phyloP scores from a whole-genome alignment of 2,113 vertebrate genomes.

The Barbus barbus region DNA sequence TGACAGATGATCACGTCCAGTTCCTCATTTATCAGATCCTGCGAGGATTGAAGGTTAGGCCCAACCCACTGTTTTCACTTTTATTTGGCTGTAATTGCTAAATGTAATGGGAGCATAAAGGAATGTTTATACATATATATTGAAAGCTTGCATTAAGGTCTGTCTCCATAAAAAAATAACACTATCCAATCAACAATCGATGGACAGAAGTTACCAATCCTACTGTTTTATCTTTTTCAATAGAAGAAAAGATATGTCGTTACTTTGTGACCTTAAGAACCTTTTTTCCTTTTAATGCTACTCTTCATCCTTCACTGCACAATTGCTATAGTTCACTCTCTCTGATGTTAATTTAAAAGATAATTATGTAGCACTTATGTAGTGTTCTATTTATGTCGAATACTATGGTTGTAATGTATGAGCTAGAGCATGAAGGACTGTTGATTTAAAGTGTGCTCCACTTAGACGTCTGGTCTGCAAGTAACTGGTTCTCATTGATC shows the following conservation, averaged over 20 bases:
- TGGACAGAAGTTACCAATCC: no score
- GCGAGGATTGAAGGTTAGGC: constrained; percentile 90
- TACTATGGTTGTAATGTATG: no score
- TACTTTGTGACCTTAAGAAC: no score
- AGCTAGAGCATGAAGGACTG: background rate
- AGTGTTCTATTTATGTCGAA: no score
- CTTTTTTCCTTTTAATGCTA: no score
- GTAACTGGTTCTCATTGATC: background rate
- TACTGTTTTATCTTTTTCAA: no score
- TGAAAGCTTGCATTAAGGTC: background rate
- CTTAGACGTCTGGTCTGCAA: background rate
- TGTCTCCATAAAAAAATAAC: no score
- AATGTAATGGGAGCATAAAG: background rate
- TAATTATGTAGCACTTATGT: background rate
- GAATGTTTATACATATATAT: background rate
- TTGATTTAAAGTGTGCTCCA: background rate
- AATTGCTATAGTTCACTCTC: background rate
- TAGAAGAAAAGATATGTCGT: no score
- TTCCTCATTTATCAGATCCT: constrained; percentile 77
- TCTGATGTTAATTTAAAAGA: background rate
- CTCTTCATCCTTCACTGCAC: no score
- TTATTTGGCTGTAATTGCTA: background rate
- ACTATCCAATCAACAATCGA: no score
- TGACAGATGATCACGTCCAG: constrained; percentile 95
- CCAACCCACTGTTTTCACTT: background rate